These are phyloP conservation scores for Morone chrysops DNA, from an alignment of 2,113 vertebrate genomes.

Conservation along the genomic window DNA sequence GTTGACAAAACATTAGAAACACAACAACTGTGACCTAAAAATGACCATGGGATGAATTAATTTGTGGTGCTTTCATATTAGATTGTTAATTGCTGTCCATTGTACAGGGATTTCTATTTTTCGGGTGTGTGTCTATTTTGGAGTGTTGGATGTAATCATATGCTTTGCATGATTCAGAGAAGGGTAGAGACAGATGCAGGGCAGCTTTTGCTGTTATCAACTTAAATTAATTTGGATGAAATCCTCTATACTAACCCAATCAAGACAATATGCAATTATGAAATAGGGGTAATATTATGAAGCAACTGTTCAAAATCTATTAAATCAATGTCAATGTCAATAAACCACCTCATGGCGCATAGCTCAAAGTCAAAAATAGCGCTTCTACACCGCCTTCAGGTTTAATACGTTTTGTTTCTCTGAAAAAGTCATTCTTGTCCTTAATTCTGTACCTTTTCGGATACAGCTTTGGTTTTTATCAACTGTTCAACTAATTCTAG, in stretches of 20 bases:
- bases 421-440: neutral
- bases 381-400: neutral
- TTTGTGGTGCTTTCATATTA: slow-evolving; percentile 16
- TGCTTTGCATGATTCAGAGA: slow-evolving; percentile 20
- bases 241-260: slow-evolving; percentile 20
- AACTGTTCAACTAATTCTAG: neutral
- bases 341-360: neutral
- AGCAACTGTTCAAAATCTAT: neutral
- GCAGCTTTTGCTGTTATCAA: slow-evolving; percentile 22
- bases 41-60: slow-evolving; percentile 10
- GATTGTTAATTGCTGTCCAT: slow-evolving; percentile 8
- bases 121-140: neutral
- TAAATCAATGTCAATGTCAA: neutral
- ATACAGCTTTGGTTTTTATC: neutral
- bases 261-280: slow-evolving; percentile 11
- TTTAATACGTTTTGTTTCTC: neutral
- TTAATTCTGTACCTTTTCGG: neutral
- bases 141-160: slow-evolving; percentile 12
- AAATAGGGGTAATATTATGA: neutral
- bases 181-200: neutral
- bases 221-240: neutral
- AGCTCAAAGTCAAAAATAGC: neutral
- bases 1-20: neutral
- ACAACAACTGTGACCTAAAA: slow-evolving; percentile 18
- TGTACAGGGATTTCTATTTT: slow-evolving; percentile 12